Evolutionary conservation across 2,888 invertebrate species (phyloP), one percentile per base, ranked within the genome.

Genomic region (Arenicola marina): DNA sequence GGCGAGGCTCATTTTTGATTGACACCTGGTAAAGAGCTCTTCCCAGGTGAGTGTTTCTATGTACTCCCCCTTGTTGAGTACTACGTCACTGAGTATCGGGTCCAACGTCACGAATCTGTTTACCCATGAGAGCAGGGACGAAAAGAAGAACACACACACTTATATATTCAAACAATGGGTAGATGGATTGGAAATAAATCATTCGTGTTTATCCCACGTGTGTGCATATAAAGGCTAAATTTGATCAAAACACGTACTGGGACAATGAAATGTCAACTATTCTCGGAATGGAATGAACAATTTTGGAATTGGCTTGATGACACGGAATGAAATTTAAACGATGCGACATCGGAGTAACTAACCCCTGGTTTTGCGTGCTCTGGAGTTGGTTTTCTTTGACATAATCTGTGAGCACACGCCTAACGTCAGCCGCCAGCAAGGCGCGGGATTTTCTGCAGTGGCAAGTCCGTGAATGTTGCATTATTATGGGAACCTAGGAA

Each of bases 1-100:
- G 75, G 89, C 89, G 31, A 88, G 84, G 56, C 89, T 90, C 91
- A 94, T 91, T 76, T 89, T 87, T 15, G 85, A 85, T 61, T 87
- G 85, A 56, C 92, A 87, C 56, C 83, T 81, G 43, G 87, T 84
- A 78, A 89, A 88, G 21, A 92, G 82, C 73, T 89, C 89, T 73
- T 91, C 92, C 88, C 93, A 90, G 33, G 87, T 86, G 59, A 91
- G 69, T 32, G 73, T 63, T 34, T 73, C 68, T 61, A 78, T 68
- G 56, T 76, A 73, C 71, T 84, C 82, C 43, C 76, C 73, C 67
- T 76, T 78, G 45, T 75, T 84, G 51, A 86, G 79, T 4, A 84
- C 70, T 46, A 83, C 76, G 46, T 85, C 85, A 48, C 84, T 84
- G 60, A 87, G 78, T 56, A 85, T 75, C 33, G 87, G 86, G 78